Conservation (phyloP, 2,888 invertebrate species). For the Hirtodrosophila alboralis region DNA sequence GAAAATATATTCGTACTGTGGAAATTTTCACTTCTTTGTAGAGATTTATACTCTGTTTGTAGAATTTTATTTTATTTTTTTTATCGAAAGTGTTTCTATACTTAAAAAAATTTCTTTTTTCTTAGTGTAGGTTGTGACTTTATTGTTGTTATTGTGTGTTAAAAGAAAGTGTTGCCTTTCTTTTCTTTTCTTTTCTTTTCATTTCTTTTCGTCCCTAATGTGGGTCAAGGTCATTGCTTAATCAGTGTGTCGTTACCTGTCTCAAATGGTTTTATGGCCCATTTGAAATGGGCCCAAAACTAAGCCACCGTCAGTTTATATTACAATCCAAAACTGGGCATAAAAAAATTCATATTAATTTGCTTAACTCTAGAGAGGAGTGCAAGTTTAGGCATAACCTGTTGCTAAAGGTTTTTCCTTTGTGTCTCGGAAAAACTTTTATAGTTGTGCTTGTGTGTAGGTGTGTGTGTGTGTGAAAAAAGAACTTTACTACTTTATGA, state of each 20-base stretch:
- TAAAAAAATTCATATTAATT: conserved; percentile 19
- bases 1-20: too few relatives aligned
- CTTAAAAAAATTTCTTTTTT: too few relatives aligned
- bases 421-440: conserved; percentile 33
- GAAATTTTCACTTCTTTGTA: too few relatives aligned
- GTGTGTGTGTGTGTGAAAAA: conserved; percentile 14
- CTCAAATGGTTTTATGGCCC: conserved; percentile 57
- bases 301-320: conserved; percentile 44
- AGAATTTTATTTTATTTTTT: too few relatives aligned
- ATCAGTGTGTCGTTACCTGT: conserved; percentile 60
- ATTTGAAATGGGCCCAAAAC: conserved; percentile 23
- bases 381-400: conserved; percentile 50
- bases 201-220: conserved; percentile 21
- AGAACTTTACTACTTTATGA: conserved; percentile 73
- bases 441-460: conserved; percentile 38
- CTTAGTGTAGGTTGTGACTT: too few relatives aligned
- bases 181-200: too few relatives aligned
- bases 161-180: not conserved
- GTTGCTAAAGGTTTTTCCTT: conserved; percentile 67
- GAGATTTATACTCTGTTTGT: too few relatives aligned
- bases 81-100: too few relatives aligned
- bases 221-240: conserved; percentile 72
- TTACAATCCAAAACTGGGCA: conserved; percentile 25
- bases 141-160: conserved; percentile 26
- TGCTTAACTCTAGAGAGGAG: conserved; percentile 21